Conservation (phyloP, 2,113 vertebrate species). For the Zosterops hypoxanthus region DNA sequence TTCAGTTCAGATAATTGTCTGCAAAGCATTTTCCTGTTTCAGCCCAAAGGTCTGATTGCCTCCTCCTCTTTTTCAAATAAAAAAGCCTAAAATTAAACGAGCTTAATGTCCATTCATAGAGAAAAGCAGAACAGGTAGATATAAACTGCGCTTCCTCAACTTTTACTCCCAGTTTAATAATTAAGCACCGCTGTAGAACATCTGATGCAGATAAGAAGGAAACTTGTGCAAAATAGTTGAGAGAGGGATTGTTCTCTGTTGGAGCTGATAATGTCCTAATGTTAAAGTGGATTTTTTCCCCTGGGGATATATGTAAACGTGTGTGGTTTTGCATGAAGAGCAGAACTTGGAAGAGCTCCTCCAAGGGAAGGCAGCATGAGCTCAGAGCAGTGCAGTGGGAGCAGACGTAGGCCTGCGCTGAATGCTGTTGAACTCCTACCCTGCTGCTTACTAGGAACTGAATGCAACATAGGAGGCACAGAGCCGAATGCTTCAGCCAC, state of each 20-base stretch:
- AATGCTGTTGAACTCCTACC: slow-evolving; percentile 1
- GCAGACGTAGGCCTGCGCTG: background rate
- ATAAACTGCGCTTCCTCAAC: background rate
- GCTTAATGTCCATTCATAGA: background rate
- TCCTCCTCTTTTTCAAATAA: background rate
- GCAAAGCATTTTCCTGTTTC: background rate
- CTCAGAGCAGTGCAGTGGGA: background rate
- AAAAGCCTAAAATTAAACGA: background rate
- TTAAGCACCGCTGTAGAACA: background rate
- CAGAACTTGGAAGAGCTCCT: background rate
- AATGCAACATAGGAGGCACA: background rate
- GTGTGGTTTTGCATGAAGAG: background rate
- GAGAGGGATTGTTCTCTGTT: background rate
- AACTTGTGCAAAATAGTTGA: background rate
- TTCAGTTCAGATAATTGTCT: background rate
- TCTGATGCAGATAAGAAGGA: background rate
- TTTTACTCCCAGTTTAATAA: background rate
- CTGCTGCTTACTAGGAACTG: slow-evolving; percentile 21
- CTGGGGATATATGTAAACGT: background rate
- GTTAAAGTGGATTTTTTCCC: background rate
- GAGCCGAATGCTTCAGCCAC: slow-evolving; percentile 53
- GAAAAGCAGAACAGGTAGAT: background rate
- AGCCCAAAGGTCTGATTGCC: background rate
- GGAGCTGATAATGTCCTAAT: background rate
- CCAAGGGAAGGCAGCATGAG: background rate